Conservation (phyloP, 2,888 invertebrate genomes). For the Capitulum mitella region DNA sequence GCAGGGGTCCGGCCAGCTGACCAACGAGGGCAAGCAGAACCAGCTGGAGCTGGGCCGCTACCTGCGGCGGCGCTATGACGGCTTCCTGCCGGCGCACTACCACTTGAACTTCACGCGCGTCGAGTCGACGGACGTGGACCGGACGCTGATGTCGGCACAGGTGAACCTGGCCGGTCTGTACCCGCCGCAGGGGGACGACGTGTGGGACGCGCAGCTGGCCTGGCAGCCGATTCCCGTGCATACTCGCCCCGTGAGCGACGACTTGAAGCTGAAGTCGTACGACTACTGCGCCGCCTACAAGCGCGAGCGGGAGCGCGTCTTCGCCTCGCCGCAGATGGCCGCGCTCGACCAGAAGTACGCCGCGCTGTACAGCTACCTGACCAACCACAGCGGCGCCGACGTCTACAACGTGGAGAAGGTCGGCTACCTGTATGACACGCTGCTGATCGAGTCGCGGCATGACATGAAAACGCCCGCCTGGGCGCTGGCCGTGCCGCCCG, state of each 20-base stretch:
- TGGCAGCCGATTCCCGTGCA: conserved; percentile 89
- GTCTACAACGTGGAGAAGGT: conserved; percentile 53
- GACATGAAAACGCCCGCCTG: conserved; percentile 64
- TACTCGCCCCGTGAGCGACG: no score
- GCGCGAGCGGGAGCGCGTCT: conserved; percentile 49
- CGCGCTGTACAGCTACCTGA: conserved; percentile 58
- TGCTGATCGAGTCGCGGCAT: conserved; percentile 49
- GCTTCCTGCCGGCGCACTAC: no score
- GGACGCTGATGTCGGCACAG: conserved; percentile 82
- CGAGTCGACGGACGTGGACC: no score
- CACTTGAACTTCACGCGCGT: conserved; percentile 53
- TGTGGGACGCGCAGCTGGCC: conserved; percentile 41
- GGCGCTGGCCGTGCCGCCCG: conserved; percentile 59
- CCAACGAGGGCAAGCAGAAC: conserved; percentile 77
- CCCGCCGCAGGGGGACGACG: conserved; percentile 40
- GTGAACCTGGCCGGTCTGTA: conserved; percentile 66
- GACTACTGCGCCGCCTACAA: conserved; percentile 61
- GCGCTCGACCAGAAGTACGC: conserved; percentile 53
- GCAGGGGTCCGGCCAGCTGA: conserved; percentile 83
- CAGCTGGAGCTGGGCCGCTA: no score
- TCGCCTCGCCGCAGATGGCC: conserved; percentile 51
- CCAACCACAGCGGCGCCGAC: conserved; percentile 54
- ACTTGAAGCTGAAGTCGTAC: conserved; percentile 56
- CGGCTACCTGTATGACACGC: conserved; percentile 55
- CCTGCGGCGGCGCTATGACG: no score